Evolutionary conservation across 2,797 vertebrate species (phyloP), one percentile per base, ranked within the genome.

Genomic region (Pangasius sanitwongsei): DNA sequence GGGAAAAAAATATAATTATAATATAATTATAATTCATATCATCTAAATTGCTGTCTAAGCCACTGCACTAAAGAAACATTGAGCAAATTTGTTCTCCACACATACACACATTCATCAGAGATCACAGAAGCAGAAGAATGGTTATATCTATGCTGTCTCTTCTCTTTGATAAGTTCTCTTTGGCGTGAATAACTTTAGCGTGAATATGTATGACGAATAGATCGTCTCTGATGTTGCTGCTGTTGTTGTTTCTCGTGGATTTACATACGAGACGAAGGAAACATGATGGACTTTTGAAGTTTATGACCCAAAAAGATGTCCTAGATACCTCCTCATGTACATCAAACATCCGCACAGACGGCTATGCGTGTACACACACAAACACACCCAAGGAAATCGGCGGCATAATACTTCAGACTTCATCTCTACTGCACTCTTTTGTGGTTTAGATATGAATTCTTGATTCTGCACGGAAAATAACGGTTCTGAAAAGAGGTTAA

Each of bases 221-320:
- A 94, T 96, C 95, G 94, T 34, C 48, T 85, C 70, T 55, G 87
- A 75, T 88, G 87, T 93, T 94, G 93, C 93, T 94, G 92, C 94
- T 95, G 94, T 96, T 95, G 94, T 96, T 95, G 94, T 93, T 94
- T 91, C 92, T 94, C 94, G 89, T 92, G 93, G 92, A 96, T 96
- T 94, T 96, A 90, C 92, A 94, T 93, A 95, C 94, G 94, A 91
- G 89, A 94, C 34, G 59, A 95, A 96, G 94, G 94, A 95, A 94
- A 95, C 92, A 94, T 11, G 31, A 37, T 77, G 94, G 93, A 89
- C 86, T 91, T 90, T 89, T 95, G 94, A 94, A 95, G 94, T 95
- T 87, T 86, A 92, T 96, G 95, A 96, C 96, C 96, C 93, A 96
- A 95, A 96, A 96, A 96, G 94, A 94, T 96, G 96, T 94, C 95